These are phyloP conservation scores for Monodelphis domestica DNA, from an alignment of 2,797 vertebrate genomes.

Conservation along the genomic window DNA sequence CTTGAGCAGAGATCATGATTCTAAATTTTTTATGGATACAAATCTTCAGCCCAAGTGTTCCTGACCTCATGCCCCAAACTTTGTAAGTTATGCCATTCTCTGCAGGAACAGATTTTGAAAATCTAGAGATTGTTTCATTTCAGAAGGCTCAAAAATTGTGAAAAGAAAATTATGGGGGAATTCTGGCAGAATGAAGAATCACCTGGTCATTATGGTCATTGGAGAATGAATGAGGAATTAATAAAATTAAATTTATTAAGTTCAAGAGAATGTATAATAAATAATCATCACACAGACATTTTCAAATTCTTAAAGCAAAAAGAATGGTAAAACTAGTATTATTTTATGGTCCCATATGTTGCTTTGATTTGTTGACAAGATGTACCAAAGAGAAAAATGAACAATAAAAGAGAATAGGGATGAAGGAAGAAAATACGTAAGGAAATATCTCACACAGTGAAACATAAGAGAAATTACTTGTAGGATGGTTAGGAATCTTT, in stretches of 20 bases:
- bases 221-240: constrained; percentile 36
- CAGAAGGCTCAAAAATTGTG: background rate
- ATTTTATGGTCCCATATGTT: background rate
- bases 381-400: background rate
- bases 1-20: background rate
- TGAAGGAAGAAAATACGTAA: no score
- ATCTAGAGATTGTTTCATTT: background rate
- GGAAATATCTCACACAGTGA: constrained; percentile 26
- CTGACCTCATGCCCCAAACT: background rate
- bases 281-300: background rate
- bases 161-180: background rate
- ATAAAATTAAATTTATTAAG: constrained; percentile 29
- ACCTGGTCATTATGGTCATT: constrained; percentile 36
- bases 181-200: background rate
- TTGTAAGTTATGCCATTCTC: background rate
- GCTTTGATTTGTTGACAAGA: constrained; percentile 18
- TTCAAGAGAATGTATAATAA: constrained; percentile 15
- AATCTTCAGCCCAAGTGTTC: background rate
- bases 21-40: background rate
- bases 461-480: constrained; percentile 30
- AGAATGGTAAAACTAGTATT: background rate
- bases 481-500: background rate
- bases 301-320: background rate
- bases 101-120: background rate
- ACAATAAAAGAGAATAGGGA: background rate